Percentiles rank a stretch among this genome's conserved stretches.
Evolutionary conservation across 2,113 vertebrate species (phyloP).

Genomic region (Vanacampus margaritifer): DNA sequence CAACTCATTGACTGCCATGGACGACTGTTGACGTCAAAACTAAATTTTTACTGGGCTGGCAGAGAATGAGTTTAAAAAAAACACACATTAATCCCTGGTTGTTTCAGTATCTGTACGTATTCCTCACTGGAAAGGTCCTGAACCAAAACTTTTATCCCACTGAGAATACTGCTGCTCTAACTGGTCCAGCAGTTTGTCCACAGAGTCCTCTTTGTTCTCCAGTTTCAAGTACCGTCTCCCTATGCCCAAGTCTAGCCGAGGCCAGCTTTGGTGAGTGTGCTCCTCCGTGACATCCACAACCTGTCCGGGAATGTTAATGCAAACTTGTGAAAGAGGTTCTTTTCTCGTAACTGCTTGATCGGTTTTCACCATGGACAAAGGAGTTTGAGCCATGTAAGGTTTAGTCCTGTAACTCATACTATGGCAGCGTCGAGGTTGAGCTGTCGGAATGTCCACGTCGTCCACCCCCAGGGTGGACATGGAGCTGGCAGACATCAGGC

Average conservation of each 20-base stretch:
- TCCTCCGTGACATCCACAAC: slow-evolving; percentile 59
- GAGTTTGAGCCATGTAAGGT: not conserved
- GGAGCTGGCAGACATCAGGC: slow-evolving; percentile 56
- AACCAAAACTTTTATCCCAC: slow-evolving; percentile 62
- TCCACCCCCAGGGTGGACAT: slow-evolving; percentile 25
- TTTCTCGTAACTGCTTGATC: not conserved
- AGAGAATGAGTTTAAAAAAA: no score
- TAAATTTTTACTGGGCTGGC: no score
- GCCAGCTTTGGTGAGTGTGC: slow-evolving; percentile 83
- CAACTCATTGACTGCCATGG: no score
- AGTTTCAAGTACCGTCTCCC: slow-evolving; percentile 79
- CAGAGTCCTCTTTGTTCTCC: slow-evolving; percentile 77
- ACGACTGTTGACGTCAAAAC: no score
- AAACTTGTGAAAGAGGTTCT: slow-evolving; percentile 48
- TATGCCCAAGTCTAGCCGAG: slow-evolving; percentile 77
- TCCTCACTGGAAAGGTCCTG: slow-evolving; percentile 67
- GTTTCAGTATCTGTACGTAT: not conserved
- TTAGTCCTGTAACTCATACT: slow-evolving; percentile 73
- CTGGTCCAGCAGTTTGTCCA: slow-evolving; percentile 72
- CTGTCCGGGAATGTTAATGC: slow-evolving; percentile 58
- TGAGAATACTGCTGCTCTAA: slow-evolving; percentile 59
- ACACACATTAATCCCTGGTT: not conserved
- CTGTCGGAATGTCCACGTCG: not conserved
- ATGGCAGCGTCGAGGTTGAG: slow-evolving; percentile 43
- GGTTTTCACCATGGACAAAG: slow-evolving; percentile 6